Evolutionary conservation across 2,888 invertebrate genomes (phyloP), one percentile per base, ranked within the genome.

Genomic region (Cryptophagus acutangulus): DNA sequence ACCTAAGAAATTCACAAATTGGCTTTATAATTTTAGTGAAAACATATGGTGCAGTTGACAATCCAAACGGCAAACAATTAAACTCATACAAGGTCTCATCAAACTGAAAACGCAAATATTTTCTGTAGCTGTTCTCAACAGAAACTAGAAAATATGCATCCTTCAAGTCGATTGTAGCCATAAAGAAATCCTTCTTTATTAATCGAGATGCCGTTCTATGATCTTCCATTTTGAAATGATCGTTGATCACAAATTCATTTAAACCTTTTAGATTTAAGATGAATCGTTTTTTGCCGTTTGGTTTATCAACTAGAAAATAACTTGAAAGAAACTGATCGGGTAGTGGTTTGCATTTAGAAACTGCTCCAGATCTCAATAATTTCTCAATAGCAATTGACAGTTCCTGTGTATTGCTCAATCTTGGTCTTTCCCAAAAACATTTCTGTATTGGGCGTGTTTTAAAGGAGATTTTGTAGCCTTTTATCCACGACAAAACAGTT

Each of bases 161-260:
- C 28, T 42, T 36, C 18, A 45, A 25, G 17, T 47, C 47, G 14
- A 47, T 33, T 5, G 14, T 17, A 5, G 26, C 4, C 34, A 42
- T 38, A 20, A 31, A 42, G 12, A 10, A 26, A 13, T 33, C 26
- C 13, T 16, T 14, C 24, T 2, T 38, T n/a, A 55, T 39, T 14
- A 57, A 28, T 14, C 44, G 33, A 2, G 41, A 38, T 0, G 42
- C 49, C 0, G 53, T 51, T 34, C 44, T 39, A 24, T 38, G 41
- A 39, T 54, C 48, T 31, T 55, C 51, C 31, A 54, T 41, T 40
- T 58, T 55, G 26, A 58, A 57, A 42, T 58, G 52, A 8, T 41
- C 14, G 2, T 43, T 39, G n/a, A 26, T 10, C 10, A 57, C 29
- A 39, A 37, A 55, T 26, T 36, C 24, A 33, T 55, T 54, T n/a